Evolutionary conservation across 1,140 invertebrate species (phyloP), one percentile per base, ranked within the genome.

Genomic region (Diabrotica undecimpunctata): DNA sequence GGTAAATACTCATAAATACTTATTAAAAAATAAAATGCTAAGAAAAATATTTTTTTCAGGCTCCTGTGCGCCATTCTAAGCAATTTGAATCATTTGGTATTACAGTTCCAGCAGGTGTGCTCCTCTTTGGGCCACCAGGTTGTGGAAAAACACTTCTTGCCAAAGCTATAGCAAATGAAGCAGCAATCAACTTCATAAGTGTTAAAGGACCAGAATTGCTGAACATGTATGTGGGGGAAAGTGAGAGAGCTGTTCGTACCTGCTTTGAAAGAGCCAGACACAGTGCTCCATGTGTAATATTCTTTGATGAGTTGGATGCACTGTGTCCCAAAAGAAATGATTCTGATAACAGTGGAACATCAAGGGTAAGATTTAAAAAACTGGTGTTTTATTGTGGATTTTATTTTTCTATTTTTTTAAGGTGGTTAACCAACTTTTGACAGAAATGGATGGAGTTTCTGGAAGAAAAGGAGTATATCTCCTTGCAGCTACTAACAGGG

Each of bases 231-330:
- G 95, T 99, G 39, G 98, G 98, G 67, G 98, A 99, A 81, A 99
- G 96, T 83, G 98, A 99, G 81, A 85, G 93, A 73, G 95, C 95
- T 5, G 95, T 99, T 0, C 82, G 98, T 46, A 90, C 95, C 25
- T 94, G 96, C 74, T 99, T 99, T 78, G 88, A 94, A 75, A 84
- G 96, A 68, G 98, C 97, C 0, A 81, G 91, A 53, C 97, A 97
- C 80, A 98, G 96, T 0, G 86, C 94, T 0, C 98, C 98, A 0
- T 99, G 97, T 81, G 95, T 99, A 10, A 98, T 99, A 77, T 99
- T 99, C 81, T 99, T 99, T 79, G 98, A 99, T 79, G 98, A 99
- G 81, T 87, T 99, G 67, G 98, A 99, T 81, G 93, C 97, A 0
- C 78, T 99, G 7, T 99, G 96, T 79, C 96, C 96, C 0, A 91